A percentile compares a stretch with the other conserved stretches of the same genome.
These are phyloP conservation scores for Recurvirostra avosetta DNA, from an alignment of 2,113 vertebrate species.

Conservation along the genomic window DNA sequence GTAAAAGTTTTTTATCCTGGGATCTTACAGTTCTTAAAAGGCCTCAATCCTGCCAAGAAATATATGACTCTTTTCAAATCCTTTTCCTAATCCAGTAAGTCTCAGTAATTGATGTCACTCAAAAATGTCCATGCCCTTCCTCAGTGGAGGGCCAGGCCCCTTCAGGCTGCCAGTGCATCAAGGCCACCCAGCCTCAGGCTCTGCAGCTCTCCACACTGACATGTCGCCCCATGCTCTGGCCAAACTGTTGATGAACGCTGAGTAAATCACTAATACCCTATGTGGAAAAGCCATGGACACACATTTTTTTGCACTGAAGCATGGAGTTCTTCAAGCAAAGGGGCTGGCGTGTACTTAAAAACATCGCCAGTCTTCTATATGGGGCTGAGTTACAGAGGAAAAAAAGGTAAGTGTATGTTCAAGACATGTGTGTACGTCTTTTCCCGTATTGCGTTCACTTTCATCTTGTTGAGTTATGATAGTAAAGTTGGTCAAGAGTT, in stretches of 20 bases:
- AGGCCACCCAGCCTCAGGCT: not conserved
- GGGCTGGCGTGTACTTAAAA: not conserved
- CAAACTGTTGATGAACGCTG: not conserved
- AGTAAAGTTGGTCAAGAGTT: not conserved
- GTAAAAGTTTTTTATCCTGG: not conserved
- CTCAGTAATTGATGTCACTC: not conserved
- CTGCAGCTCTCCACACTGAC: fast-evolving
- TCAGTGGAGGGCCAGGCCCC: fast-evolving
- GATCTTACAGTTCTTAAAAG: not conserved
- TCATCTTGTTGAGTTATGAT: not conserved
- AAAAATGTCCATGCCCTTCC: not conserved
- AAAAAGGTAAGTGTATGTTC: not conserved
- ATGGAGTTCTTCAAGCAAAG: not conserved
- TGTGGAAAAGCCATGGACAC: not conserved
- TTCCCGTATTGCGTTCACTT: not conserved
- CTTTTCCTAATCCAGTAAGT: not conserved
- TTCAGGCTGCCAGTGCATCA: fast-evolving
- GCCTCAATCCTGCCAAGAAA: not conserved
- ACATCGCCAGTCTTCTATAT: not conserved
- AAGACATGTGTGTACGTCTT: not conserved
- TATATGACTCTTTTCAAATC: not conserved
- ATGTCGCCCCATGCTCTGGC: fast-evolving
- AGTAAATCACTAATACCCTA: not conserved
- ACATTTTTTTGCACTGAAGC: not conserved
- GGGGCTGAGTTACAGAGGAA: not conserved